Base-by-base conservation (phyloP, 1,140 invertebrate genomes). In the Aphelinus certus region DNA sequence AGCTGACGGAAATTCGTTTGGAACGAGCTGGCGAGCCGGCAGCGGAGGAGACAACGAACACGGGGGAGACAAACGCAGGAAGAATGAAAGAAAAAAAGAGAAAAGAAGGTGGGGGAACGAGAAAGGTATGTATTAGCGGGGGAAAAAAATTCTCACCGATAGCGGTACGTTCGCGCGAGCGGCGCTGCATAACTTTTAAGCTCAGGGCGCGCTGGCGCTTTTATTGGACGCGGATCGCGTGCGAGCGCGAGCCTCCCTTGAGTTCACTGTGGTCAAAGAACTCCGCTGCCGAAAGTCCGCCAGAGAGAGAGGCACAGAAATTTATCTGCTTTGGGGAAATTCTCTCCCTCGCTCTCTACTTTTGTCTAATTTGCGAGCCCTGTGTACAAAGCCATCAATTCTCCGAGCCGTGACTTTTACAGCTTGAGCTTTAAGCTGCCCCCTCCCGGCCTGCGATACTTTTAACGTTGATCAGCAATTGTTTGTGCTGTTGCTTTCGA, bases 261-360 rank as follows among this genome's bases (percentile, higher is more conserved):
- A 79, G 78, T 79, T 81, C 79, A 79, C 78, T 80, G 77, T 78
- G 76, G 77, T 80, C 76, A 77, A 80, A 75, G 75, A 80, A 77
- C 75, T 75, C 77, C 77, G 73, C 68, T 76, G 74, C 76, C 76
- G 78, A 79, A 79, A 79, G 78, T 79, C 75, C 73, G 26, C 26
- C 26, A 26, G 26, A 26, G 26, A 26, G 26, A 26, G 26, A 53
- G 42, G 45, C 7, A 26, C 26, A 66, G 26, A 73, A 73, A 73
- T 73, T 66, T 73, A 73, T 66, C 48, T 58, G 55, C 47, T 66
- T 48, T 56, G 55, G 53, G 26, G 9, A 73, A 66, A 73, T 60
- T 66, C 61, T 53, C 48, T 26, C 26, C 9, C 45, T 75, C 75
- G 26, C 26, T 26, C 26, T 26, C 26, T 26, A 26, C 55, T 6